phyloP scores from a whole-genome alignment of 2,113 vertebrate species.

The Hirundichthys speculiger region DNA sequence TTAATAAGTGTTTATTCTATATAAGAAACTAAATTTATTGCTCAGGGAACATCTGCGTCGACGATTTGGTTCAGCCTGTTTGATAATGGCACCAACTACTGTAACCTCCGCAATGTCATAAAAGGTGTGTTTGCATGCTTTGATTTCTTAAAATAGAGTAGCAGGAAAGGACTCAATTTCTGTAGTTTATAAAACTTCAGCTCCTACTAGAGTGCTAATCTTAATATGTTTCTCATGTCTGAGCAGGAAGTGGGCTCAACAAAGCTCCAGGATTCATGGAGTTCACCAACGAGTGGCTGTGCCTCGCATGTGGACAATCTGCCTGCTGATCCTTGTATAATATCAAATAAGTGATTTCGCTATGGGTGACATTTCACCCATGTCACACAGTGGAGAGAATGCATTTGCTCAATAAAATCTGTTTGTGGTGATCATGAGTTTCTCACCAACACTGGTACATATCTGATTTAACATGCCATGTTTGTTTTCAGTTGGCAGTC shows the following conservation, averaged over 20 bases:
- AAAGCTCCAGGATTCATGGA: conserved; percentile 58
- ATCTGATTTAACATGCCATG: background rate
- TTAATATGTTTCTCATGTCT: conserved; percentile 12
- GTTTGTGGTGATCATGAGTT: background rate
- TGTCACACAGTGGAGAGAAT: background rate
- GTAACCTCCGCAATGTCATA: conserved; percentile 63
- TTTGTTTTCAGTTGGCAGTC: background rate
- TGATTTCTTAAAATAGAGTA: background rate
- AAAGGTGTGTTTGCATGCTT: conserved; percentile 28
- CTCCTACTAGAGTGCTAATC: background rate
- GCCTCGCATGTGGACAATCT: conserved; percentile 47
- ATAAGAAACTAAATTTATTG: background rate
- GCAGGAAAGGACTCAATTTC: background rate
- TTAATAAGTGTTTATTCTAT: background rate
- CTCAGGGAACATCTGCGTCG: conserved; percentile 57
- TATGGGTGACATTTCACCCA: background rate
- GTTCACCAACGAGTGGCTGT: conserved; percentile 68
- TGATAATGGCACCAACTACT: conserved; percentile 70
- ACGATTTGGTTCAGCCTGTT: conserved; percentile 57
- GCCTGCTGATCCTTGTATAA: conserved; percentile 34
- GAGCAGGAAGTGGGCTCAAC: conserved; percentile 62
- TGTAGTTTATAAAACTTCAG: background rate
- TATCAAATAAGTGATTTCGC: background rate
- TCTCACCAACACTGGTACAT: background rate
- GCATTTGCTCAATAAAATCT: conserved; percentile 8